A percentile compares a stretch with the other conserved stretches of the same genome.
These are phyloP conservation scores for Syngnathus floridae DNA, from an alignment of 2,113 vertebrate species.

Conservation along the genomic window DNA sequence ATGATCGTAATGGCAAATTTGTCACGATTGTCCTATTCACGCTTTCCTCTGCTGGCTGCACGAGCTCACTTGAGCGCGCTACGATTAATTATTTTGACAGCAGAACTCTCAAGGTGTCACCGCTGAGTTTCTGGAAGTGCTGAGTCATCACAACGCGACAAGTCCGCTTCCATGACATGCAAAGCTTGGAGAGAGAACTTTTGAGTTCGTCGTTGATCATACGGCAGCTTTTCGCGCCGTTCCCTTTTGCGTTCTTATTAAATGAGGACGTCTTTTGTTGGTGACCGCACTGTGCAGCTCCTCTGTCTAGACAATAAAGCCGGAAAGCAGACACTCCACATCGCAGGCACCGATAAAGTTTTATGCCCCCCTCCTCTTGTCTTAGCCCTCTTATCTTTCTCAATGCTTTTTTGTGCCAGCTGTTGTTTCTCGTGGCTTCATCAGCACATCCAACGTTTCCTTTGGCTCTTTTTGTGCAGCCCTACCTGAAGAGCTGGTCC, in stretches of 20 bases:
- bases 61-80: neutral
- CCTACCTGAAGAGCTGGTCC: conserved; percentile 86
- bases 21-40: neutral
- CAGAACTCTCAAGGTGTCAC: neutral
- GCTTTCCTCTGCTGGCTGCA: conserved; percentile 10
- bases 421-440: conserved; percentile 28
- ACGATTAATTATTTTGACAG: neutral
- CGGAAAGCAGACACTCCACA: conserved; percentile 38
- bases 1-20: too few relatives aligned
- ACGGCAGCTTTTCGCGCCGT: conserved; percentile 5
- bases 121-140: neutral
- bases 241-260: conserved; percentile 4
- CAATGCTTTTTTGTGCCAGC: conserved; percentile 20
- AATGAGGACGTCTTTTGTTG: conserved; percentile 34
- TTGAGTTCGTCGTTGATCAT: neutral
- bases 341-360: conserved; percentile 26
- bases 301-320: conserved; percentile 44
- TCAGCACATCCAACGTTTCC: conserved; percentile 10
- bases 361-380: neutral
- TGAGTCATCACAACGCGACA: neutral
- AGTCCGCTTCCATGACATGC: neutral
- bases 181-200: neutral
- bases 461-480: conserved; percentile 48
- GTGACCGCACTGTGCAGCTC: conserved; percentile 32
- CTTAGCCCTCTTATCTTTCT: neutral